Base-by-base conservation (phyloP, 2,797 vertebrate genomes). In the Lepus oiostolus region DNA sequence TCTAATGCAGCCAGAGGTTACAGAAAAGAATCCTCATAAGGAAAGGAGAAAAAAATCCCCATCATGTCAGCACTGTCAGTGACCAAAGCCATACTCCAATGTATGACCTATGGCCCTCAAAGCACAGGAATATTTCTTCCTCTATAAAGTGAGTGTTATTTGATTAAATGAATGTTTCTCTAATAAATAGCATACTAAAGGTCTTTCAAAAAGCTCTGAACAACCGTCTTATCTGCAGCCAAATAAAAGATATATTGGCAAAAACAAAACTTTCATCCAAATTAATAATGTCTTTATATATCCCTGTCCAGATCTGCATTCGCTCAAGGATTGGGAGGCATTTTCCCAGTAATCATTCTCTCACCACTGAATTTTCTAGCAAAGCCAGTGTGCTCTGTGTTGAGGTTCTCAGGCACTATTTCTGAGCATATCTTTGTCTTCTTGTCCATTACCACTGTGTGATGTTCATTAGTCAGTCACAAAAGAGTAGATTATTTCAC, bases 121-220 rank as follows among this genome's bases (percentile, higher is more conserved):
- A 98, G 97, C 24, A 95, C 60, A 97, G 90, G 97, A 97, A 97
- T 97, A 97, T 91, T 97, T 98, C 95, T 98, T 98, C 96, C 80
- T 13, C 92, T 93, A 97, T 90, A 97, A 95, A 98, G 97, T 98
- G 98, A 98, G 97, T 98, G 97, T 95, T 98, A 97, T 97, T 98
- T 98, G 98, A 98, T 98, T 97, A 98, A 97, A 97, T 96, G 96
- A 97, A 97, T 97, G 97, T 96, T 98, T 97, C 97, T 97, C 96
- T 98, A 98, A 98, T 96, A 98, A 97, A 97, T 52, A 71, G 97
- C 96, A 97, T 97, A 98, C 97, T 97, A 98, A 97, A 95, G 83
- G 0, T 96, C 95, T 98, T 98, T 97, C 74, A 96, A 91, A 95
- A 97, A 95, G 91, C 87, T 91, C 90, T 62, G 97, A 94, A 93